These are phyloP conservation scores for Urocolius indicus DNA, from an alignment of 2,113 vertebrate genomes.

Conservation along the genomic window DNA sequence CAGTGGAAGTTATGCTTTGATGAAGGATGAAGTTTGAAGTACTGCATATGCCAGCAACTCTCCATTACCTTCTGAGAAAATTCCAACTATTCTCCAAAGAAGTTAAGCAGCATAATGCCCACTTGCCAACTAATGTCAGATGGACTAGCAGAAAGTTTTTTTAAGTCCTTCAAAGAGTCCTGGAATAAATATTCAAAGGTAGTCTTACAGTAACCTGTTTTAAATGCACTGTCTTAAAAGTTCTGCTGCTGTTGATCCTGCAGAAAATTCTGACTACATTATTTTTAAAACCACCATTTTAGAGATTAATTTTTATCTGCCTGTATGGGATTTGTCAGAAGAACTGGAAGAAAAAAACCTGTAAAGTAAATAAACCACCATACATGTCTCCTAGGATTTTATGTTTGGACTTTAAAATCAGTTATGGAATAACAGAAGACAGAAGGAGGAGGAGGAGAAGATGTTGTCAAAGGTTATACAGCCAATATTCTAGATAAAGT, in stretches of 20 bases:
- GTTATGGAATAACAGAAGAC: not conserved
- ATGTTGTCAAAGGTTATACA: not conserved
- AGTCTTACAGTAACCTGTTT: not conserved
- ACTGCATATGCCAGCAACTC: not conserved
- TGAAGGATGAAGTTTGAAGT: not conserved
- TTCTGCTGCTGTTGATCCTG: not conserved
- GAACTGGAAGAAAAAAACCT: not conserved
- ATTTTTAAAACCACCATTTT: constrained; percentile 31
- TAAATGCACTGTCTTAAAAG: not conserved
- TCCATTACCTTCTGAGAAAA: not conserved
- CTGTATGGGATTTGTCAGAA: not conserved
- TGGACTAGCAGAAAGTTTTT: not conserved
- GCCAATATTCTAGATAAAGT: too few relatives aligned
- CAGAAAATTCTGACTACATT: not conserved
- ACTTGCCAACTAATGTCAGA: not conserved
- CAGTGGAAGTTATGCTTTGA: not conserved
- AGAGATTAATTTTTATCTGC: not conserved
- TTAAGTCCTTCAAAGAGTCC: not conserved
- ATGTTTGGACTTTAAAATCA: not conserved
- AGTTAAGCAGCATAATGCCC: not conserved
- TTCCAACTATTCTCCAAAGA: not conserved
- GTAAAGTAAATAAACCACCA: constrained; percentile 1
- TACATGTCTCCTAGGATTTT: not conserved
- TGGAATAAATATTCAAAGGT: not conserved
- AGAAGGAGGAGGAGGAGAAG: not conserved